These are phyloP conservation scores for Papilio gigon DNA, from an alignment of 2,888 invertebrate genomes.

Conservation along the genomic window DNA sequence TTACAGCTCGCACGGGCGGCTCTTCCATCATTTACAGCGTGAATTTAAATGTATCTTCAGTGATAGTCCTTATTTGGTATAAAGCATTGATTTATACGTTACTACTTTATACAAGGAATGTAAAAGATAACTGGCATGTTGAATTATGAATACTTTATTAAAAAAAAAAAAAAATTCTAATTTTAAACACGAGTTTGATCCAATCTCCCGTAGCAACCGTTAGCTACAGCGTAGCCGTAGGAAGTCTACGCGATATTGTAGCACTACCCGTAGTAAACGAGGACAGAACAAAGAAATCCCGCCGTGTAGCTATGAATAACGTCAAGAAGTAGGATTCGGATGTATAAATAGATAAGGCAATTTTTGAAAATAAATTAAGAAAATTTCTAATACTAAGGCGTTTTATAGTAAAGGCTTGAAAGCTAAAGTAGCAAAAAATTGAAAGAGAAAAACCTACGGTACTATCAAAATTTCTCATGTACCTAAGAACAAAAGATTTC, in stretches of 20 bases:
- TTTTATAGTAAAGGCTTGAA: not conserved
- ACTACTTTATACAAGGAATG: not conserved
- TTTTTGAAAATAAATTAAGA: not conserved
- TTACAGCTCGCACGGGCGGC: conserved; percentile 44
- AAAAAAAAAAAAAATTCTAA: too few relatives aligned
- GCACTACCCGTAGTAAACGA: conserved; percentile 56
- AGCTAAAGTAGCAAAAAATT: too few relatives aligned
- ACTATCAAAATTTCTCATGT: too few relatives aligned
- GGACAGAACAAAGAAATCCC: conserved; percentile 68
- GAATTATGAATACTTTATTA: too few relatives aligned
- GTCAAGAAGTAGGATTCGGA: conserved; percentile 41
- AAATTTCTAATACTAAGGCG: not conserved
- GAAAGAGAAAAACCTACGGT: too few relatives aligned
- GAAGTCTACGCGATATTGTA: conserved; percentile 53
- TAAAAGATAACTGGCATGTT: too few relatives aligned
- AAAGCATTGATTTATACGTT: not conserved
- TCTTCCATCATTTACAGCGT: conserved; percentile 20
- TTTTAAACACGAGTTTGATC: too few relatives aligned
- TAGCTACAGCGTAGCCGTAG: conserved; percentile 7
- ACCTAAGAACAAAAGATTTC: too few relatives aligned
- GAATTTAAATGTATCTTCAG: conserved; percentile 3
- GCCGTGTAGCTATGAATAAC: conserved; percentile 57
- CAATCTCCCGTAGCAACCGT: not conserved
- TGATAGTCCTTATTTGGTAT: not conserved
- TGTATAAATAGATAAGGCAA: conserved; percentile 52